Evolutionary conservation across 1,140 invertebrate genomes (phyloP).

Genomic region (Gryon sp.): DNA sequence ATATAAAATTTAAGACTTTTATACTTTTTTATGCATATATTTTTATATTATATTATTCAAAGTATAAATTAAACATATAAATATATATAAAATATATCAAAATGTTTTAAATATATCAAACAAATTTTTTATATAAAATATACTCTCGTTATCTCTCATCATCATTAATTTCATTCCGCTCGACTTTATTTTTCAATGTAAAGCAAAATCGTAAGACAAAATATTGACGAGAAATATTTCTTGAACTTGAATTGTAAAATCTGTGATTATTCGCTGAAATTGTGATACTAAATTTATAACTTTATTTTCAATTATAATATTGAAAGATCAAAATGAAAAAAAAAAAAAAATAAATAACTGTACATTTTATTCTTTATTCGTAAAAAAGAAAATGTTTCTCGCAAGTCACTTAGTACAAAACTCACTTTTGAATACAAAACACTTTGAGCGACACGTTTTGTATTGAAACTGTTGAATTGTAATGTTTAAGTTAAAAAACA

Average conservation of each 20-base stretch:
- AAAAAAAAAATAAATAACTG: neutral
- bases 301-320: neutral
- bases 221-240: constrained; percentile 49
- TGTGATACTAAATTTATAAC: constrained; percentile 34
- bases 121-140: too few relatives aligned
- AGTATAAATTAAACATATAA: too few relatives aligned
- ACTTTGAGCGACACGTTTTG: neutral
- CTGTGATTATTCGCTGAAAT: constrained; percentile 49
- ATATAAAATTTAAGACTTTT: too few relatives aligned
- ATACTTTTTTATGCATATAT: too few relatives aligned
- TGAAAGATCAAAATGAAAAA: neutral
- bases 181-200: constrained; percentile 16
- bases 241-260: constrained; percentile 22
- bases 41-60: too few relatives aligned
- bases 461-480: too few relatives aligned
- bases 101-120: too few relatives aligned
- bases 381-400: constrained; percentile 31
- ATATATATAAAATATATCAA: too few relatives aligned
- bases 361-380: too few relatives aligned
- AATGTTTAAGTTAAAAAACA: too few relatives aligned
- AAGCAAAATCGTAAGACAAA: constrained; percentile 19
- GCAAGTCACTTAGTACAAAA: constrained; percentile 57
- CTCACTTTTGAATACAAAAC: too few relatives aligned
- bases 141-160: too few relatives aligned
- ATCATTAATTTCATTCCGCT: constrained; percentile 22